Base-by-base conservation (phyloP, 2,888 invertebrate genomes). In the Dastarcus helophoroides region DNA sequence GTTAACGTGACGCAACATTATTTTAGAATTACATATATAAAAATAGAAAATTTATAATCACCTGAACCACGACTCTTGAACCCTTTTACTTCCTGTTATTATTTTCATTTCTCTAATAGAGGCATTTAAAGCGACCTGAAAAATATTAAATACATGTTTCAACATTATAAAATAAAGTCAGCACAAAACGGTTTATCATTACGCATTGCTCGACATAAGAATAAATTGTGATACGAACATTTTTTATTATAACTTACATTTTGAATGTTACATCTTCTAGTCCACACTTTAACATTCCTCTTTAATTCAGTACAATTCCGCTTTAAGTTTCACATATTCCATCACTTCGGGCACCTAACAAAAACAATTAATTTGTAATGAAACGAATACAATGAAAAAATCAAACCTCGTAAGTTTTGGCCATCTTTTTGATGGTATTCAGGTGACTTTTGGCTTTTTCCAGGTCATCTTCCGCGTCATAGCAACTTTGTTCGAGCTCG, bases 301-400 rank as follows among this genome's bases (percentile, higher is more conserved):
- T 61, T 63, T 38, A 72, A 49, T 21, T 67, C 67, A 0, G n/a
- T 60, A 50, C 1, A 69, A 44, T 34, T 71, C 65, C 0, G 63
- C 59, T 42, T 72, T 71, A 0, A 68, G 56, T 17, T 54, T 52
- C 0, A 75, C 67, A 19, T 73, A 75, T 1, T 73, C 71, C 61
- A 73, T 62, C 2, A 73, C 52, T 33, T 70, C 67, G 0, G 75
- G 75, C 0, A 70, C 56, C 36, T 46, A 22, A 25, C 36, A 3
- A 9, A 12, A 15, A 16, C 25, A 12, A 10, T 8, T 14, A 15
- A 16, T 3, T 2, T n/a, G n/a, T n/a, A n/a, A n/a, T n/a, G n/a
- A n/a, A n/a, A n/a, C n/a, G n/a, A n/a, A n/a, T n/a, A n/a, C 12
- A 28, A 2, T 15, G 5, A 25, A 22, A 13, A n/a, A 13, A 33